A percentile compares a stretch with the other conserved stretches of the same genome.
phyloP scores from a whole-genome alignment of 2,113 vertebrate species.

The Deroptyus accipitrinus region DNA sequence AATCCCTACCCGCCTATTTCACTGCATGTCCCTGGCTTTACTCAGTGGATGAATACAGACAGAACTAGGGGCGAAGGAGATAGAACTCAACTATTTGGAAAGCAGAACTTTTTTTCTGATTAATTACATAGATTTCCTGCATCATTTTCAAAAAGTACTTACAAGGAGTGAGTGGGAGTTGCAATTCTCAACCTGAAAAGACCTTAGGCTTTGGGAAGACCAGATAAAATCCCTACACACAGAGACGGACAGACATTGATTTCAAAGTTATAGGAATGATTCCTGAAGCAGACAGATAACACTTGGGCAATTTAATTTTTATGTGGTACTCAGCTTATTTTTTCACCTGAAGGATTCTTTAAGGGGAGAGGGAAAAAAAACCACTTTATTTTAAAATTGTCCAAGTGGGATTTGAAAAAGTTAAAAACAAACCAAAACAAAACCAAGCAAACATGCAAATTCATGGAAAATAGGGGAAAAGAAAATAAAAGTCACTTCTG shows the following conservation, averaged over 20 bases:
- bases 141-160: not conserved
- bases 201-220: not conserved
- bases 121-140: not conserved
- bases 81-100: not conserved
- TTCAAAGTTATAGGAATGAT: not conserved
- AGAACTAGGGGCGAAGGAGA: not conserved
- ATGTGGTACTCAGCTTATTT: not conserved
- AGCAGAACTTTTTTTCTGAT: not conserved
- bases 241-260: not conserved
- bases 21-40: not conserved
- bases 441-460: not conserved
- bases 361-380: accelerated
- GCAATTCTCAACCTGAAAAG: not conserved
- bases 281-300: not conserved
- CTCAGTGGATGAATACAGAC: not conserved
- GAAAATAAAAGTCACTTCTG: not conserved
- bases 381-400: not conserved
- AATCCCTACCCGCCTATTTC: not conserved
- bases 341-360: not conserved
- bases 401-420: not conserved
- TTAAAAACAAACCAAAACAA: not conserved
- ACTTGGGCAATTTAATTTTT: not conserved
- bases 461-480: not conserved
- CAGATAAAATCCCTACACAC: not conserved
- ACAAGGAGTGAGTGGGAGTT: not conserved